Percentiles rank a stretch among this genome's conserved stretches.
These are phyloP conservation scores for Aplysia californica DNA, from an alignment of 1,140 invertebrate species.

Conservation along the genomic window DNA sequence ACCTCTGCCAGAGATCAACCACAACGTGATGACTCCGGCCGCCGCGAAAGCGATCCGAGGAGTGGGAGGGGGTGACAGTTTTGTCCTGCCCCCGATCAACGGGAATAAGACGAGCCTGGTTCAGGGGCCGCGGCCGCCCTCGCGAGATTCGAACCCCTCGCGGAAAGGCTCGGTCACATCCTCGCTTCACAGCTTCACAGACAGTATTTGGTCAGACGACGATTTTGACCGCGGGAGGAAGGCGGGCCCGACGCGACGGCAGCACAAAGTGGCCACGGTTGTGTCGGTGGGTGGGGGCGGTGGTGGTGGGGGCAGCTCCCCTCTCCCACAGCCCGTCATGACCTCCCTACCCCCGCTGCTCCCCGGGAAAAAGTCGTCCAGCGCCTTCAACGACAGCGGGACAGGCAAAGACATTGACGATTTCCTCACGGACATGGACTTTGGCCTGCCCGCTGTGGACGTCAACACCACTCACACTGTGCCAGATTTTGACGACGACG, in stretches of 20 bases:
- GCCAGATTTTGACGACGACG: slow-evolving; percentile 14
- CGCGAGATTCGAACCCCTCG: slow-evolving; percentile 32
- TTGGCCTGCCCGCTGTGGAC: slow-evolving; percentile 60
- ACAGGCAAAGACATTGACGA: slow-evolving; percentile 47
- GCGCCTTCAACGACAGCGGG: neutral
- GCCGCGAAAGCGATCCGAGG: too few relatives aligned
- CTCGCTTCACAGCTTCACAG: slow-evolving; percentile 56
- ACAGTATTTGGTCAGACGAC: slow-evolving; percentile 62
- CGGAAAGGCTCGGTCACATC: slow-evolving; percentile 48
- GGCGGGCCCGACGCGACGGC: neutral
- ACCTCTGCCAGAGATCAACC: slow-evolving; percentile 11
- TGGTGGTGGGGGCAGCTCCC: too few relatives aligned
- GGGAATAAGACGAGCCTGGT: slow-evolving; percentile 5
- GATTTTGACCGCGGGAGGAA: slow-evolving; percentile 31
- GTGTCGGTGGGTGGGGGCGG: too few relatives aligned
- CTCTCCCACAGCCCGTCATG: too few relatives aligned
- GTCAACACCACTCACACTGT: slow-evolving; percentile 33
- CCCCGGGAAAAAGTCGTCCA: neutral
- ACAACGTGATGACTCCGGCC: neutral
- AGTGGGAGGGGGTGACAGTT: slow-evolving; percentile 3
- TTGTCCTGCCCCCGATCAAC: slow-evolving; percentile 14
- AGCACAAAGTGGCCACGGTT: slow-evolving; percentile 9
- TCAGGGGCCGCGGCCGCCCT: slow-evolving; percentile 36
- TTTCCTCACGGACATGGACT: slow-evolving; percentile 53
- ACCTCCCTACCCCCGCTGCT: neutral